Percentiles rank a stretch among this genome's conserved stretches.
Evolutionary conservation across 1,140 invertebrate genomes (phyloP).

Genomic region (Frieseomelitta varia): DNA sequence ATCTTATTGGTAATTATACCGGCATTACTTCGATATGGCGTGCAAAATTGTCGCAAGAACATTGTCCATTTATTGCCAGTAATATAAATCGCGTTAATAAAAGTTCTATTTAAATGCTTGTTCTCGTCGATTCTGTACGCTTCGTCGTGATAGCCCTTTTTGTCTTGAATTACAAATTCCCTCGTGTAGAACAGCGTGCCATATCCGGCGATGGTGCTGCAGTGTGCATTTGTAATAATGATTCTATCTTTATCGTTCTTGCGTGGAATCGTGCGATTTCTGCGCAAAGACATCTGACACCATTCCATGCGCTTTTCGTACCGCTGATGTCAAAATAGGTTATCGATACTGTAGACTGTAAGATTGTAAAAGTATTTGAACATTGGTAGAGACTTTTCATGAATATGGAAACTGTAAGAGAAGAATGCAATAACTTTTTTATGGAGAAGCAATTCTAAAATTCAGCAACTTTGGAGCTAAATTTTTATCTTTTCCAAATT

Average conservation of each 20-base stretch:
- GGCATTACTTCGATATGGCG: no score
- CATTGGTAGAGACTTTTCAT: background rate
- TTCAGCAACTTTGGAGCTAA: no score
- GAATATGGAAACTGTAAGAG: background rate
- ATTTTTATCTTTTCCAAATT: no score
- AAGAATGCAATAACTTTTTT: background rate
- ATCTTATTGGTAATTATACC: slow-evolving; percentile 2
- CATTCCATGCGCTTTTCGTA: slow-evolving; percentile 6
- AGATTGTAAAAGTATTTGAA: background rate
- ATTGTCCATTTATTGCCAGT: background rate
- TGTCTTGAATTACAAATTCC: slow-evolving; percentile 10
- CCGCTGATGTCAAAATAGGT: slow-evolving; percentile 5
- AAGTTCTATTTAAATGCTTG: background rate
- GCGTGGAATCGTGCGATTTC: slow-evolving; percentile 19
- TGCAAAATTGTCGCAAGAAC: background rate
- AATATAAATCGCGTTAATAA: background rate
- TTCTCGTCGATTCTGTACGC: background rate
- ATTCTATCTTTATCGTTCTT: slow-evolving; percentile 15
- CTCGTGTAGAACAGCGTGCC: background rate
- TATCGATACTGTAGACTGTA: background rate
- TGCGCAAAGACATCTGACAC: slow-evolving; percentile 27
- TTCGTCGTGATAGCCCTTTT: background rate
- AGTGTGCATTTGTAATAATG: background rate
- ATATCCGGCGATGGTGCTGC: background rate
- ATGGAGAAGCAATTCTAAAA: background rate